phyloP scores from a whole-genome alignment of 2,797 vertebrate species.

The Helarctos malayanus region DNA sequence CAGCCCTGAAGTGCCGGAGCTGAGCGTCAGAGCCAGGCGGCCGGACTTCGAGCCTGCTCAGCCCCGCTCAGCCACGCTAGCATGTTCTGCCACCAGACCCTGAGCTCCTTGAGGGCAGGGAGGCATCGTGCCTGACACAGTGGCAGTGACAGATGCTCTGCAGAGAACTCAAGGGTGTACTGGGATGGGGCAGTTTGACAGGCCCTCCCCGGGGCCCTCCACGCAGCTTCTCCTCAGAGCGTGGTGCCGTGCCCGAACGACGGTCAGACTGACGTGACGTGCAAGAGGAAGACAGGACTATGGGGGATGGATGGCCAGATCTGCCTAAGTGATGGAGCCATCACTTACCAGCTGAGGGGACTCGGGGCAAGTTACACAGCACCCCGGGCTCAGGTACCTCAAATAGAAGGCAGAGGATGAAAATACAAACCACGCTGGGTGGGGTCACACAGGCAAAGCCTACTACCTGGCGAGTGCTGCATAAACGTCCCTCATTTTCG shows the following conservation, averaged over 20 bases:
- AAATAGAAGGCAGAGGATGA: background rate
- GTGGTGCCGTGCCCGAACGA: rapidly evolving
- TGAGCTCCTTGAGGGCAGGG: background rate
- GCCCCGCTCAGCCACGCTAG: background rate
- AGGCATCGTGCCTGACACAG: background rate
- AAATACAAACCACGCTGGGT: background rate
- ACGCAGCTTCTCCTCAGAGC: background rate
- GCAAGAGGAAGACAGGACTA: background rate
- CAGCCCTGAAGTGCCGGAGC: background rate
- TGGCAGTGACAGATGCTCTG: too few species aligned
- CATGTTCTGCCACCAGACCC: background rate
- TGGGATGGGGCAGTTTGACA: background rate
- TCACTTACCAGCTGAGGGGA: background rate
- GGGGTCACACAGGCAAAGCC: background rate
- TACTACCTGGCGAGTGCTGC: background rate
- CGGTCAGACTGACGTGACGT: background rate
- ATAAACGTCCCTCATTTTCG: background rate
- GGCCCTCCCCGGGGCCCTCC: too few species aligned
- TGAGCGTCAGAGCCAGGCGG: background rate
- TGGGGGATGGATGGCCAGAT: background rate
- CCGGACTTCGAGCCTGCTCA: too few species aligned
- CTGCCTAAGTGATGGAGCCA: too few species aligned
- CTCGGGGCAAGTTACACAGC: background rate
- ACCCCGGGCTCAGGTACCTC: background rate
- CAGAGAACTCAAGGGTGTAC: background rate